Evolutionary conservation across 2,888 invertebrate genomes (phyloP).

Genomic region (Amphipyra tragopoginis): DNA sequence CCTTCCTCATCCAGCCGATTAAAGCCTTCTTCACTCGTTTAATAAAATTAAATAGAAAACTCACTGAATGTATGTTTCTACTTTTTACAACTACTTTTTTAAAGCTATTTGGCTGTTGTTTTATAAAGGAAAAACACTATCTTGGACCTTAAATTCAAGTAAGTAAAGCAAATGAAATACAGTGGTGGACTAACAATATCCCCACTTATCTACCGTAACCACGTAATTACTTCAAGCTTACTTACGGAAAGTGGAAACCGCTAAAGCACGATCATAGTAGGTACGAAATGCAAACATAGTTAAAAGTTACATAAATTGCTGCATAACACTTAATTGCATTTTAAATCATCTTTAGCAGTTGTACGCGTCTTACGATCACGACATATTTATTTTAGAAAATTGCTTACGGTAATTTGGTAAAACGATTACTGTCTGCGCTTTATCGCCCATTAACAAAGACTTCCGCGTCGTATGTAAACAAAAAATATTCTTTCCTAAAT

Average conservation of each 20-base stretch:
- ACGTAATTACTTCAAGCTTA: conserved; percentile 4
- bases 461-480: conserved; percentile 33
- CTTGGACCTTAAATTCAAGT: no score
- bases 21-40: no score
- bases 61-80: no score
- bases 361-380: conserved; percentile 28
- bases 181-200: no score
- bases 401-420: conserved; percentile 34
- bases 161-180: no score
- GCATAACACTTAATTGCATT: conserved; percentile 40
- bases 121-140: no score
- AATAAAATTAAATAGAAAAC: no score
- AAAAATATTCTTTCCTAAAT: background rate
- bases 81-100: no score
- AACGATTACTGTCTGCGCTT: conserved; percentile 29
- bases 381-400: conserved; percentile 37
- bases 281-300: conserved; percentile 3
- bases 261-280: conserved; percentile 5
- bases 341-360: conserved; percentile 30
- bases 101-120: no score
- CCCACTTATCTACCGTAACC: background rate
- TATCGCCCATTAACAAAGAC: conserved; percentile 19
- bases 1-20: no score
- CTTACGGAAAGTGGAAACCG: conserved; percentile 4
- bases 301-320: conserved; percentile 36